Evolutionary conservation across 1,140 invertebrate species (phyloP).

Genomic region (Nephila pilipes): DNA sequence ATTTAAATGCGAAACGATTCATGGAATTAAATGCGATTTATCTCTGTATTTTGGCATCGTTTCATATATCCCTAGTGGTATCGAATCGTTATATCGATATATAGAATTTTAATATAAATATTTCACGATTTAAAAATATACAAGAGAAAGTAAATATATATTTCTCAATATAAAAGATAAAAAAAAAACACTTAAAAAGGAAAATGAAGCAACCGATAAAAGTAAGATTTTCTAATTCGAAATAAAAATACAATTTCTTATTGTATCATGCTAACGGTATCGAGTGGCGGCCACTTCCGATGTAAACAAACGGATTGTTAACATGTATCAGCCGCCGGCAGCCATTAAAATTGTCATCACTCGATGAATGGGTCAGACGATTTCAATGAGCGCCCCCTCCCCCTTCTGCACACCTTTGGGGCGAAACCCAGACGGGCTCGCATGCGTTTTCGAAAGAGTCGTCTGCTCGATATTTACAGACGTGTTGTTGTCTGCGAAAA

Average conservation of each 20-base stretch:
- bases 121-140: too few relatives aligned
- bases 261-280: not conserved
- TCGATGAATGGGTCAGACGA: constrained; percentile 27
- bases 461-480: constrained; percentile 23
- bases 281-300: not conserved
- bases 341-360: constrained; percentile 2
- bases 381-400: not conserved
- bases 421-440: not conserved
- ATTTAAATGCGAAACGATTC: too few relatives aligned
- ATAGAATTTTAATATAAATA: too few relatives aligned
- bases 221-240: not conserved
- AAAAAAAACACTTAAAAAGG: too few relatives aligned
- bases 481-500: constrained; percentile 27
- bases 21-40: too few relatives aligned
- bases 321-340: constrained; percentile 24
- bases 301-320: constrained; percentile 3
- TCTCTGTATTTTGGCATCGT: too few relatives aligned
- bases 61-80: too few relatives aligned
- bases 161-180: not conserved
- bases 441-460: constrained; percentile 28
- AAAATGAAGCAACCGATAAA: not conserved
- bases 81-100: too few relatives aligned
- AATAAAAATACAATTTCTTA: not conserved
- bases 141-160: not conserved
- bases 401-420: not conserved